Evolutionary conservation across 2,113 vertebrate species (phyloP).

Genomic region (Rana temporaria): DNA sequence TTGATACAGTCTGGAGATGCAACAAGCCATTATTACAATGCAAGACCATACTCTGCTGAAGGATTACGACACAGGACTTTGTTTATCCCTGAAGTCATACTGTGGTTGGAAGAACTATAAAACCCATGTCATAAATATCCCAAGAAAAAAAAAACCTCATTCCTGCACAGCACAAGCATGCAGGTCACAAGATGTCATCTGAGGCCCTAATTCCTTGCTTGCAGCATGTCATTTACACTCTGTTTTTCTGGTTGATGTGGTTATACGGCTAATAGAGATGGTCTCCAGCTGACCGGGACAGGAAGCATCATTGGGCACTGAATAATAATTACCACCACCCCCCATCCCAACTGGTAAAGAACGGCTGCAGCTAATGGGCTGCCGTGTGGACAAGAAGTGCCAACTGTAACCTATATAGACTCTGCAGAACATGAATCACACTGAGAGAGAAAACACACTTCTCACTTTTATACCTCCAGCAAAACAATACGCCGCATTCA

Average conservation of each 20-base stretch:
- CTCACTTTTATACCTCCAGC: not conserved
- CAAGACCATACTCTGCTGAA: not conserved
- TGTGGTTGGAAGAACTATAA: conserved; percentile 27
- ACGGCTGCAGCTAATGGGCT: not conserved
- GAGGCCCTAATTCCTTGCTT: conserved; percentile 31
- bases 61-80: not conserved
- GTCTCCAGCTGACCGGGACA: not conserved
- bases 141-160: not conserved
- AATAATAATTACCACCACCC: not conserved
- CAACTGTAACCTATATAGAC: not conserved
- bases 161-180: conserved; percentile 24
- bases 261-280: conserved; percentile 6
- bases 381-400: not conserved
- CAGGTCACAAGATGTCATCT: not conserved
- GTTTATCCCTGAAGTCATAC: conserved; percentile 36
- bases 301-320: not conserved
- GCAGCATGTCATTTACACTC: not conserved
- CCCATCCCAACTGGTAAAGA: not conserved
- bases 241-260: conserved; percentile 31
- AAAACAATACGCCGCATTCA: not conserved
- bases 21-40: not conserved
- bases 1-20: no score
- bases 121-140: conserved; percentile 27
- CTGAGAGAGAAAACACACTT: not conserved
- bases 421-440: not conserved